Evolutionary conservation across 1,140 invertebrate genomes (phyloP).

Genomic region (Tetramorium parvispinum): DNA sequence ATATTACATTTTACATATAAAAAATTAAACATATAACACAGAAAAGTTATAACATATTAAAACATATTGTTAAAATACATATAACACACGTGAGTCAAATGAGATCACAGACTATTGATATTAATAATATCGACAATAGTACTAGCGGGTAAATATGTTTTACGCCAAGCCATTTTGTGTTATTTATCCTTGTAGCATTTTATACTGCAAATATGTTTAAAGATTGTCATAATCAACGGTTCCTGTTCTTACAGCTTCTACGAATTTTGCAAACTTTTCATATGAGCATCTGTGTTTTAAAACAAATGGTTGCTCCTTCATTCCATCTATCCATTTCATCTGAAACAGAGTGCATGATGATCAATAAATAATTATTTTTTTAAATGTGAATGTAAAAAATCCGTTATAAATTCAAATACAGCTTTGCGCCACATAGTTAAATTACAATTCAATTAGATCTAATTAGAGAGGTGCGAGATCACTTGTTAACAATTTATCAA

Average conservation of each 20-base stretch:
- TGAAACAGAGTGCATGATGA: conserved; percentile 24
- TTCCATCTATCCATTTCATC: conserved; percentile 65
- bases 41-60: background rate
- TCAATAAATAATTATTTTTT: conserved; percentile 20
- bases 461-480: background rate
- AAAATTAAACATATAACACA: background rate
- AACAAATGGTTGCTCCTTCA: conserved; percentile 62
- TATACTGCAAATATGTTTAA: conserved; percentile 12
- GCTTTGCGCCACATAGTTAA: background rate
- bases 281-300: conserved; percentile 43
- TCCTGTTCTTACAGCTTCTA: conserved; percentile 41
- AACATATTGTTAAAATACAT: no score
- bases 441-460: background rate
- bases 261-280: conserved; percentile 62
- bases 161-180: conserved; percentile 5
- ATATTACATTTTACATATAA: background rate
- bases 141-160: conserved; percentile 15
- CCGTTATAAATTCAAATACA: background rate
- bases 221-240: conserved; percentile 63
- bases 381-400: background rate
- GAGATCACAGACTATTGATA: background rate
- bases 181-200: conserved; percentile 22
- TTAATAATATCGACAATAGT: background rate
- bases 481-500: background rate
- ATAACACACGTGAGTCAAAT: background rate